Evolutionary conservation across 2,888 invertebrate genomes (phyloP), one percentile per base, ranked within the genome.

Genomic region (Lydus trimaculatus): DNA sequence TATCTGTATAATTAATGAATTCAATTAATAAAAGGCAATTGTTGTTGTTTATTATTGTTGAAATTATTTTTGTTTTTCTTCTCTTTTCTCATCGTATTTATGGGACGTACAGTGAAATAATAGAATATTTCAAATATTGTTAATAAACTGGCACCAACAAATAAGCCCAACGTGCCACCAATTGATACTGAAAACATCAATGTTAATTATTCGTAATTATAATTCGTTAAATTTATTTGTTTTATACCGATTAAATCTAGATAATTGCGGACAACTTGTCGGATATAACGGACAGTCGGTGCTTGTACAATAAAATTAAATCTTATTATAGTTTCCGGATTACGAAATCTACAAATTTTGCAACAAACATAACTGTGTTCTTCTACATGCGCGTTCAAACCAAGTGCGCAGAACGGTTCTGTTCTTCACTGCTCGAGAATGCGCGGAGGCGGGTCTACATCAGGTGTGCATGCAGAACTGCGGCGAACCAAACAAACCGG

Each of bases 121-220:
- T 73, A 75, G 20, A 75, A 48, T 31, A 75, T 61, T 69, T 75
- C 73, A 9, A 73, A 64, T 2, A 67, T 48, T 52, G 72, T 70
- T 4, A 75, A 64, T 17, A 73, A 17, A 61, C 73, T 75, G 52
- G 72, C 73, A 13, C 73, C 75, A 6, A 72, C 39, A 31, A 72
- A 75, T 8, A 74, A 64, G 23, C 75, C 72, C 13, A 70, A 67
- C 31, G 66, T 70, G 31, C 73, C 75, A 48, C 75, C 73, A 64
- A 74, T 58, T 9, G 68, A 75, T 33, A 75, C 75, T 75, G 28
- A 58, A 73, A 67, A 20, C 20, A 15, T 59, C 59, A 15, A 31
- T n/a, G n/a, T n/a, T 31, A 0, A 31, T 33, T 33, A 20, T 23
- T 25, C n/a, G n/a, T 58, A 15, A 15, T 6, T 36, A 36, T 36